Conservation (phyloP, 2,113 vertebrate species). For the human region DNA sequence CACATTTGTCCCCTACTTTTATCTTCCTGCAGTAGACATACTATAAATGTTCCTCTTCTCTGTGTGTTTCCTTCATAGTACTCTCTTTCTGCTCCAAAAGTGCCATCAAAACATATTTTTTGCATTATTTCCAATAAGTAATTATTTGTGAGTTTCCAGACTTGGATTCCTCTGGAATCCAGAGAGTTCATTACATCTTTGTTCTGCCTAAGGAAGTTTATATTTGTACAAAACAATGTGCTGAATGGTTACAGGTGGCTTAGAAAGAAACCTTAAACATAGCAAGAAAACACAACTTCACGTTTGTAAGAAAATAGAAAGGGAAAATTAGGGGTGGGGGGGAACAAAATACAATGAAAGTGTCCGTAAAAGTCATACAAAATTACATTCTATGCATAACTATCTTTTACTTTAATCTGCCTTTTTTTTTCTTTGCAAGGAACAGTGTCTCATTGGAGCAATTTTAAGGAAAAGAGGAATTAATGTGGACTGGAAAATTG, state of each 20-base stretch:
- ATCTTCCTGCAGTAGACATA: background rate
- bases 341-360: background rate
- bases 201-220: background rate
- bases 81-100: background rate
- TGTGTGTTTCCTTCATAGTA: background rate
- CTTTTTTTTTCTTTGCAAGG: background rate
- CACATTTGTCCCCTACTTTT: background rate
- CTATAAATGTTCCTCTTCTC: background rate
- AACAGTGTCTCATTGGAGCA: background rate
- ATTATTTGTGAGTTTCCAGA: background rate
- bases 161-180: no score
- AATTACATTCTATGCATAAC: background rate
- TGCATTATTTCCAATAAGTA: background rate
- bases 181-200: background rate
- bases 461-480: background rate
- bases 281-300: background rate
- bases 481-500: background rate
- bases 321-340: background rate
- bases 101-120: background rate
- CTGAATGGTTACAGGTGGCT: background rate
- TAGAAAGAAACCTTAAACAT: background rate
- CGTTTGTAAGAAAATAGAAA: background rate
- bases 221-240: background rate
- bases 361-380: background rate
- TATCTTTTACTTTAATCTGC: background rate